Base-by-base conservation (phyloP, 2,797 vertebrate species). In the Chiloscyllium punctatum region DNA sequence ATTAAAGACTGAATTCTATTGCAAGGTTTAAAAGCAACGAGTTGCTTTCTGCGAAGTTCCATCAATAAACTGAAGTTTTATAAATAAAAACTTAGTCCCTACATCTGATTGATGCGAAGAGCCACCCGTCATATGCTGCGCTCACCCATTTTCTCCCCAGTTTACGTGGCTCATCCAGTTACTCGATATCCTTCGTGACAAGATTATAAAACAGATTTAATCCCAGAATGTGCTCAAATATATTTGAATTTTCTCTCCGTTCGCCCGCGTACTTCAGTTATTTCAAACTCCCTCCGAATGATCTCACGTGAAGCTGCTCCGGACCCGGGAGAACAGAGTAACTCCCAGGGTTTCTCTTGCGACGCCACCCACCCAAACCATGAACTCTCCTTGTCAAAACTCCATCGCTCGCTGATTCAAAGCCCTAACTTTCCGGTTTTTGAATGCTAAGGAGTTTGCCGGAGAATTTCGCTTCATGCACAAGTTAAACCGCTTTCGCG, bases 131-230 rank as follows among this genome's bases (percentile, higher is more conserved):
- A 18, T 0, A 68, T 33, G 62, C 68, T 92, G 68, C 18, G 66
- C 62, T 27, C 37, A 11, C 66, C 33, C 90, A 42, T 4, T 37
- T n/a, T 62, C 27, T 37, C 57, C 57, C 88, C 2, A 33, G 62
- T n/a, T 69, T 68, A 92, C 90, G 90, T 92, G 90, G 62, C 66
- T 92, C 62, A 92, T 66, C 18, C 90, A 25, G 62, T 27, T 68
- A 13, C 18, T 13, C 62, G 33, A 2, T 62, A 62, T 16, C 88
- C 88, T 33, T 33, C 21, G 68, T 9, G 66, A 25, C 90, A 42
- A 23, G 62, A 33, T 16, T 7, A 91, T n/a, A 3, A 25, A 37
- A 42, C 15, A 69, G 57, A n/a, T 5, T 68, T 23, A 57, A 33
- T 4, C 3, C 13, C 33, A 15, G 33, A 13, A 1, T 37, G 37